Evolutionary conservation across 2,888 invertebrate species (phyloP).

Genomic region (Cheilosia soror): DNA sequence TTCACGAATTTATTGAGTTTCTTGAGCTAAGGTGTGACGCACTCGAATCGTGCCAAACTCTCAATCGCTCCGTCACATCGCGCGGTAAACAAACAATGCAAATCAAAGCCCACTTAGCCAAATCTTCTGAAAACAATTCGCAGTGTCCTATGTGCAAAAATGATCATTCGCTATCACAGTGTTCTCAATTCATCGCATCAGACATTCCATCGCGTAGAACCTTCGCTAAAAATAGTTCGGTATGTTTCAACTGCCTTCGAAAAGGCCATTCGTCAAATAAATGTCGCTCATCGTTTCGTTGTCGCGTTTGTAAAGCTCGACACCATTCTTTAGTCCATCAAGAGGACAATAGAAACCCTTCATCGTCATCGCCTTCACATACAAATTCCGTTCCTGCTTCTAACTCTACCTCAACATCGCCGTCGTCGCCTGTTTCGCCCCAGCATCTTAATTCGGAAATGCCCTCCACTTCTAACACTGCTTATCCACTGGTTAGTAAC

Average conservation of each 20-base stretch:
- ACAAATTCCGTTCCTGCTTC: not conserved
- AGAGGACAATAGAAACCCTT: not conserved
- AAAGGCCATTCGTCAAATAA: conserved; percentile 5
- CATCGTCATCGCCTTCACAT: not conserved
- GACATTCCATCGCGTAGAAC: too few species aligned
- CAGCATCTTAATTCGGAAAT: not conserved
- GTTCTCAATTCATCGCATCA: too few species aligned
- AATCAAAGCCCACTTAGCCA: conserved; percentile 12
- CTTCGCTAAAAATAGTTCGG: too few species aligned
- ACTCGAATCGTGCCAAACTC: conserved; percentile 1
- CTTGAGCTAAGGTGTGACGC: not conserved
- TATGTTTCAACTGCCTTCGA: not conserved
- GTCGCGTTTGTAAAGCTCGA: not conserved
- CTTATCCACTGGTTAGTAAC: not conserved
- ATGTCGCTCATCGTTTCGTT: conserved; percentile 12
- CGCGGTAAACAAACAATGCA: not conserved
- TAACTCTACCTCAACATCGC: too few species aligned
- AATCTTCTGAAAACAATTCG: conserved; percentile 10
- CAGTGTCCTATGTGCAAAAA: not conserved
- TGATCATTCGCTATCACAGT: too few species aligned
- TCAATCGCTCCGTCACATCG: not conserved
- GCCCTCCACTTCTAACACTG: not conserved
- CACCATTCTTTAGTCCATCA: not conserved
- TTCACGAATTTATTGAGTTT: not conserved
- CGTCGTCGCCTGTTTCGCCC: too few species aligned